Percentiles rank a stretch among this genome's conserved stretches.
These are phyloP conservation scores for Drosophila monieri DNA, from an alignment of 2,888 invertebrate species.

Conservation along the genomic window DNA sequence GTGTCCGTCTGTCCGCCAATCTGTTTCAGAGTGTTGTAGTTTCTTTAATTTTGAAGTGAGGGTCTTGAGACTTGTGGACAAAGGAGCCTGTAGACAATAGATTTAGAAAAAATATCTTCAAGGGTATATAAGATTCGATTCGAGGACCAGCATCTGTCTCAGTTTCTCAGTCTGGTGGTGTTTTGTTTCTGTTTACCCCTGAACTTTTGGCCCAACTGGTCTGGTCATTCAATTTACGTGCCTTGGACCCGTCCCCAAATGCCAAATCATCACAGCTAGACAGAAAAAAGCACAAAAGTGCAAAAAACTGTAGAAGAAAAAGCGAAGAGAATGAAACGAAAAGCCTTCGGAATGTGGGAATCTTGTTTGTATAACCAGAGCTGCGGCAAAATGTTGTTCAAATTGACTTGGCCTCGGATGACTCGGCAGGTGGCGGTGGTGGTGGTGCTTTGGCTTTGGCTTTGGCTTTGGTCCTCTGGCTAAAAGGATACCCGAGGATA, in stretches of 20 bases:
- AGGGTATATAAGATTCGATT: neutral
- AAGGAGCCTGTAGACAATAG: too few species aligned
- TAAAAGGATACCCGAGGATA: conserved; percentile 28
- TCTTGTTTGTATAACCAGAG: conserved; percentile 42
- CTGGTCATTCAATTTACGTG: conserved; percentile 62
- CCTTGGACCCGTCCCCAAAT: conserved; percentile 53
- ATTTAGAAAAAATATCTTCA: neutral
- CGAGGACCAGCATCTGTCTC: neutral
- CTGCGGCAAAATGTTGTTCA: conserved; percentile 53
- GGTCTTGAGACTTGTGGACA: too few species aligned
- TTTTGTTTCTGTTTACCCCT: conserved; percentile 31
- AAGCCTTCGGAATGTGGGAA: conserved; percentile 23
- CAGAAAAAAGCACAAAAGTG: conserved; percentile 14
- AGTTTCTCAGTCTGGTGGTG: conserved; percentile 2
- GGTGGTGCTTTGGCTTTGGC: too few species aligned
- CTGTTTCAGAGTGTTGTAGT: too few species aligned
- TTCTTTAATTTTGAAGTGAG: too few species aligned
- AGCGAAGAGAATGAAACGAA: conserved; percentile 14
- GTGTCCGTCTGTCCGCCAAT: too few species aligned
- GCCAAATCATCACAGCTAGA: conserved; percentile 68
- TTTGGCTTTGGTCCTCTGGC: neutral
- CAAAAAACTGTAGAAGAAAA: conserved; percentile 1
- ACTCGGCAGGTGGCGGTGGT: conserved; percentile 57
- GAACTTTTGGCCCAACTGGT: conserved; percentile 27
- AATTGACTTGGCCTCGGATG: conserved; percentile 68